Conservation (phyloP, 2,797 vertebrate species). For the Myotis findleyi region DNA sequence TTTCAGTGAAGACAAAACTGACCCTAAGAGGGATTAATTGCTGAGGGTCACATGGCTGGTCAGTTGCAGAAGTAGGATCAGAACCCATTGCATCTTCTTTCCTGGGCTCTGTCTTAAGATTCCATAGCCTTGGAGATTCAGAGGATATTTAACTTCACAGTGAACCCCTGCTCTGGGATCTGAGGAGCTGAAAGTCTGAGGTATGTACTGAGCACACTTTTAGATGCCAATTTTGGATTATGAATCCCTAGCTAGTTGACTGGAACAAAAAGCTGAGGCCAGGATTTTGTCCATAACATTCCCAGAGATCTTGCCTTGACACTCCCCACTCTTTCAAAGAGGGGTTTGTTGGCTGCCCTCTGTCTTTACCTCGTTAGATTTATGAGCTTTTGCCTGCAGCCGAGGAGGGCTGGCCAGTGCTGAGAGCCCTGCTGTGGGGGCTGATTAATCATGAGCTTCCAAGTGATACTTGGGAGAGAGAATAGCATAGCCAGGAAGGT, state of each 20-base stretch:
- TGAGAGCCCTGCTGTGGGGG: background rate
- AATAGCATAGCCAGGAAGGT: background rate
- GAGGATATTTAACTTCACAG: background rate
- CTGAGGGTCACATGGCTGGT: background rate
- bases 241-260: constrained; percentile 55
- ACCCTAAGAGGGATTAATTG: background rate
- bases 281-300: constrained; percentile 38
- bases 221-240: constrained; percentile 53
- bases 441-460: constrained; percentile 9
- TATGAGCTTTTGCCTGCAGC: constrained; percentile 53
- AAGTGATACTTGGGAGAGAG: background rate
- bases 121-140: background rate
- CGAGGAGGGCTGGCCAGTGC: background rate
- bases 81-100: background rate
- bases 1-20: background rate
- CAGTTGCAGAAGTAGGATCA: background rate
- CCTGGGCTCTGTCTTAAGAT: background rate
- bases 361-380: constrained; percentile 70
- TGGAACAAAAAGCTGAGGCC: constrained; percentile 8
- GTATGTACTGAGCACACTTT: background rate
- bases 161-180: background rate
- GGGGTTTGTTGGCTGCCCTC: constrained; percentile 52
- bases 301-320: constrained; percentile 53
- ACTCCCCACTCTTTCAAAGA: constrained; percentile 44
- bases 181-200: background rate